Evolutionary conservation across 2,888 invertebrate genomes (phyloP).

Genomic region (Penaeus monodon): DNA sequence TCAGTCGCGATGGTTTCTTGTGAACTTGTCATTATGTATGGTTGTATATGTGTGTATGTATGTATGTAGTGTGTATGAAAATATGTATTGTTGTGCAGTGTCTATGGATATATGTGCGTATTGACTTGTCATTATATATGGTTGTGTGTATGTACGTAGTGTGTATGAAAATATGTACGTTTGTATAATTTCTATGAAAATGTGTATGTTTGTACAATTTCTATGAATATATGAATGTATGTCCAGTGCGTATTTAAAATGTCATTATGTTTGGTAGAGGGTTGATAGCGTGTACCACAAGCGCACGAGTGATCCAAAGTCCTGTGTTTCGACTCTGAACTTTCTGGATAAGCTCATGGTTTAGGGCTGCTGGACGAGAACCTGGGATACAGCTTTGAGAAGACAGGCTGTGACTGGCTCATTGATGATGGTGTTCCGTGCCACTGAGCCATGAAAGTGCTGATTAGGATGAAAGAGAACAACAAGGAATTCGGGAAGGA

Average conservation of each 20-base stretch:
- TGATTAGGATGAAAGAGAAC: neutral
- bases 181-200: no score
- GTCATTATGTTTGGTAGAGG: neutral
- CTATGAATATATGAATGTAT: neutral
- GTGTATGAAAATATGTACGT: no score
- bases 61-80: no score
- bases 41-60: no score
- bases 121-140: neutral
- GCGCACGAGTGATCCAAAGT: neutral
- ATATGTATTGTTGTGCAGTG: no score
- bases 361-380: neutral
- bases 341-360: slow-evolving; percentile 10
- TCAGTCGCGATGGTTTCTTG: no score
- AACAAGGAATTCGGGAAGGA: slow-evolving; percentile 3
- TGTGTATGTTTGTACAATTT: neutral
- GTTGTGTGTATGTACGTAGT: no score
- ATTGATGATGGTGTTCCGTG: neutral
- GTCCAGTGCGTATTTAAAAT: neutral
- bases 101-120: neutral
- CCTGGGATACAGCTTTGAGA: neutral
- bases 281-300: neutral
- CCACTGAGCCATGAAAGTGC: neutral
- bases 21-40: no score
- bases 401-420: slow-evolving; percentile 10
- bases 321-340: neutral